Evolutionary conservation across 2,113 vertebrate species (phyloP).

Genomic region (Oryzias curvinotus): DNA sequence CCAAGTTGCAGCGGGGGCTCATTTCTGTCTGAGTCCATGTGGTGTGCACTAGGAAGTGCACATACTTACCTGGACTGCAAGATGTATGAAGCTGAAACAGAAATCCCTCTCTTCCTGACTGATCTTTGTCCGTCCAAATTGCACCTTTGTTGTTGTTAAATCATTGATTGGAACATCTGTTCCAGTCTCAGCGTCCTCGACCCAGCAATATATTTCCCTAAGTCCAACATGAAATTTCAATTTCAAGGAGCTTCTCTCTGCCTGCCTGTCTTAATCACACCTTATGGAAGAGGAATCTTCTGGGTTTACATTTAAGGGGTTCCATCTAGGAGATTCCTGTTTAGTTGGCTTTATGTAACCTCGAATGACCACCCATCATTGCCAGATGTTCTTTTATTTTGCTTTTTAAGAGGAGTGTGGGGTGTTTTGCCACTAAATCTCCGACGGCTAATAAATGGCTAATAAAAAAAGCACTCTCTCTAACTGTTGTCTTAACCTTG

Average conservation of each 20-base stretch:
- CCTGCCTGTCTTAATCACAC: slow-evolving; percentile 48
- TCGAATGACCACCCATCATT: slow-evolving; percentile 60
- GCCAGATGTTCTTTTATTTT: slow-evolving; percentile 71
- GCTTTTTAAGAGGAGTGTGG: slow-evolving; percentile 56
- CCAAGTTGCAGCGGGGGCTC: slow-evolving; percentile 49
- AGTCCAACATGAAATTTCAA: slow-evolving; percentile 66
- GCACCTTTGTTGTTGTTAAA: slow-evolving; percentile 35
- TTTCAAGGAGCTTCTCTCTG: slow-evolving; percentile 69
- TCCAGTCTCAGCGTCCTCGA: slow-evolving; percentile 23
- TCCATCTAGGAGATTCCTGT: slow-evolving; percentile 38
- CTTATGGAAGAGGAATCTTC: slow-evolving; percentile 49
- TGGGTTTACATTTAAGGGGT: slow-evolving; percentile 44
- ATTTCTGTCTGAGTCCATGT: slow-evolving; percentile 33
- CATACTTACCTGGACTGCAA: slow-evolving; percentile 35
- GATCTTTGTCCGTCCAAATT: slow-evolving; percentile 46
- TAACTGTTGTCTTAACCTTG: slow-evolving; percentile 74
- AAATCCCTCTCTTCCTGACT: slow-evolving; percentile 24
- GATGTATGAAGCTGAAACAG: slow-evolving; percentile 20
- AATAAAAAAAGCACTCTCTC: slow-evolving; percentile 65
- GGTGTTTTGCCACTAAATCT: slow-evolving; percentile 55
- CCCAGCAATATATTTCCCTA: slow-evolving; percentile 53
- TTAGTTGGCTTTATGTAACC: slow-evolving; percentile 64
- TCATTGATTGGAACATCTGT: slow-evolving; percentile 42
- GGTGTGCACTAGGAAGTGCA: slow-evolving; percentile 26
- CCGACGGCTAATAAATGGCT: slow-evolving; percentile 54